A percentile compares a stretch with the other conserved stretches of the same genome.
Conservation (phyloP, 2,888 invertebrate species). For the Protophormia terraenovae region DNA sequence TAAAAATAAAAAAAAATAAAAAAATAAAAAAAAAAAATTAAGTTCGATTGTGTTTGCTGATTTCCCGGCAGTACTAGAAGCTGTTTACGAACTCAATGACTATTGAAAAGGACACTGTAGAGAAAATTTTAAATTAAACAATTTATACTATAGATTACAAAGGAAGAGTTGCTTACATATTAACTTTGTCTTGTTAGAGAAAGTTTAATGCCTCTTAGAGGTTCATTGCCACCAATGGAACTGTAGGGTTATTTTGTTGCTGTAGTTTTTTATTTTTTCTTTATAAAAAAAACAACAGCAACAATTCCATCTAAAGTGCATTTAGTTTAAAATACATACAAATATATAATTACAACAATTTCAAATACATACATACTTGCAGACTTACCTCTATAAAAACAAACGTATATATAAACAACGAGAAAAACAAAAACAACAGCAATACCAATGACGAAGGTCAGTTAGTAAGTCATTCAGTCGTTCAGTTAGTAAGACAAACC, state of each 20-base stretch:
- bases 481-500: slow-evolving; percentile 60
- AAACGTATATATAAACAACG: background rate
- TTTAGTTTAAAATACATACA: background rate
- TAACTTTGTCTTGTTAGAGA: too few relatives aligned
- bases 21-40: background rate
- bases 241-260: background rate
- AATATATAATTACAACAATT: background rate
- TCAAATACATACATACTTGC: background rate
- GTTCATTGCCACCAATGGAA: too few relatives aligned
- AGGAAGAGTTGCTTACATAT: too few relatives aligned
- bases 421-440: background rate
- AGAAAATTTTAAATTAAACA: too few relatives aligned
- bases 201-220: too few relatives aligned
- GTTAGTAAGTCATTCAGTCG: slow-evolving; percentile 62
- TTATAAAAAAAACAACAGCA: background rate
- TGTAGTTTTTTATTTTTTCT: background rate
- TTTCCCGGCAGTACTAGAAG: too few relatives aligned
- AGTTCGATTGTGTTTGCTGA: slow-evolving; percentile 46
- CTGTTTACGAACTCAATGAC: too few relatives aligned
- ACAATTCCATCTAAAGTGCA: background rate
- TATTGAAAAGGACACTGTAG: too few relatives aligned
- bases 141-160: too few relatives aligned
- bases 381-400: background rate
- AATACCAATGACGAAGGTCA: slow-evolving; percentile 59
- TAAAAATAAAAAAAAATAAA: background rate